Percentiles rank a stretch among this genome's conserved stretches.
Evolutionary conservation across 2,888 invertebrate genomes (phyloP).

Genomic region (Thecophora atra): DNA sequence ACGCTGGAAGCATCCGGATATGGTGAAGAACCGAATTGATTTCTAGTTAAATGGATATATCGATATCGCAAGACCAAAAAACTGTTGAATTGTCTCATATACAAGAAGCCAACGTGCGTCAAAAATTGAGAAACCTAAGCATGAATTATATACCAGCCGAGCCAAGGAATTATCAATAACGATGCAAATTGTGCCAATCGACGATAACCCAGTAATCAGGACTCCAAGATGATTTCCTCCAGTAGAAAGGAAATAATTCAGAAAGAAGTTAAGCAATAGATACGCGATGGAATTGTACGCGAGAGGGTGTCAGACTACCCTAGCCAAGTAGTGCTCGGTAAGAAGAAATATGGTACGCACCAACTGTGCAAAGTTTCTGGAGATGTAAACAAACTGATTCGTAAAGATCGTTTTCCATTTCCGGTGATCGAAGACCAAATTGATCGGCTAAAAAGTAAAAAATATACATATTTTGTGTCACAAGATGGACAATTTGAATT

Average conservation of each 20-base stretch:
- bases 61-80: background rate
- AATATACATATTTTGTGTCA: constrained; percentile 35
- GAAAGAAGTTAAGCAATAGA: constrained; percentile 25
- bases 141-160: background rate
- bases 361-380: constrained; percentile 48
- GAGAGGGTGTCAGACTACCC: constrained; percentile 45
- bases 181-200: constrained; percentile 34
- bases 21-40: background rate
- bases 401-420: constrained; percentile 46
- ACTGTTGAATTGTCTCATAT: background rate
- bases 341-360: constrained; percentile 46
- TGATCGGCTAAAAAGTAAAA: constrained; percentile 43
- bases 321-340: constrained; percentile 48
- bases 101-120: background rate
- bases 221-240: constrained; percentile 36
- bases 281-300: constrained; percentile 29
- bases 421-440: constrained; percentile 52
- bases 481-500: constrained; percentile 32
- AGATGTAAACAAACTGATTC: constrained; percentile 39
- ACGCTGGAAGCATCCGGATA: background rate
- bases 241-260: constrained; percentile 30
- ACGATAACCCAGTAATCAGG: constrained; percentile 33
- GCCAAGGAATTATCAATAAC: constrained; percentile 18
- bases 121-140: background rate
- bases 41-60: constrained; percentile 1